These are phyloP conservation scores for Hirtodrosophila confusa DNA, from an alignment of 2,888 invertebrate genomes.

Conservation along the genomic window DNA sequence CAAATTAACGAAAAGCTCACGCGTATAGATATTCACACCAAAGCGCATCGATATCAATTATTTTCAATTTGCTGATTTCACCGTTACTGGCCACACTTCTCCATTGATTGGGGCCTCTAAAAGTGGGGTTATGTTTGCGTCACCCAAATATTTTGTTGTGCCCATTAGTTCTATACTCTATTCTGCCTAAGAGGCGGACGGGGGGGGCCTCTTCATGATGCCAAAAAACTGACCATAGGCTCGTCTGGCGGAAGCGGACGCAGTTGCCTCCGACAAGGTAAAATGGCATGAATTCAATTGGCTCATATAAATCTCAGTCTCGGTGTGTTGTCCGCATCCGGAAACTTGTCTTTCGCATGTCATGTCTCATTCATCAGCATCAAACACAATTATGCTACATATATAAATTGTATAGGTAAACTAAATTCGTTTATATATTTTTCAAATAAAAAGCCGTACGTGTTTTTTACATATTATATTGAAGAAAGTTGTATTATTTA, in stretches of 20 bases:
- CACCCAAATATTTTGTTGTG: constrained; percentile 70
- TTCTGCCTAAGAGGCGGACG: background rate
- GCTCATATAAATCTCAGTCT: constrained; percentile 43
- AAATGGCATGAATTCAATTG: constrained; percentile 48
- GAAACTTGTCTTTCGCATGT: constrained; percentile 52
- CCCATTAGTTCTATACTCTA: constrained; percentile 45
- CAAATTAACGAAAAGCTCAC: constrained; percentile 54
- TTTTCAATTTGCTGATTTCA: constrained; percentile 68
- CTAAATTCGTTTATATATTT: background rate
- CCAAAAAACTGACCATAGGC: constrained; percentile 44
- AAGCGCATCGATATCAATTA: constrained; percentile 65
- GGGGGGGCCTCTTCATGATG: constrained; percentile 22
- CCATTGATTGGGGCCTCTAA: constrained; percentile 42
- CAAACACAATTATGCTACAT: constrained; percentile 30
- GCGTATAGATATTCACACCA: constrained; percentile 45
- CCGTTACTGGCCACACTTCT: constrained; percentile 27
- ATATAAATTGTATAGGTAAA: background rate
- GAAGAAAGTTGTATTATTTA: too few species aligned
- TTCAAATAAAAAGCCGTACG: background rate
- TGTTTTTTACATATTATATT: too few species aligned
- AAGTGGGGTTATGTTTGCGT: constrained; percentile 78
- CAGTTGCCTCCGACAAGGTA: constrained; percentile 49
- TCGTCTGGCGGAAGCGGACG: constrained; percentile 53
- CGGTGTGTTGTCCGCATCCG: constrained; percentile 36
- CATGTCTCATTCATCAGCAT: constrained; percentile 36